Percentiles rank a stretch among this genome's conserved stretches.
Conservation (phyloP, 35 echinoderm and acorn worm genomes). For the Apostichopus parvimensis region DNA sequence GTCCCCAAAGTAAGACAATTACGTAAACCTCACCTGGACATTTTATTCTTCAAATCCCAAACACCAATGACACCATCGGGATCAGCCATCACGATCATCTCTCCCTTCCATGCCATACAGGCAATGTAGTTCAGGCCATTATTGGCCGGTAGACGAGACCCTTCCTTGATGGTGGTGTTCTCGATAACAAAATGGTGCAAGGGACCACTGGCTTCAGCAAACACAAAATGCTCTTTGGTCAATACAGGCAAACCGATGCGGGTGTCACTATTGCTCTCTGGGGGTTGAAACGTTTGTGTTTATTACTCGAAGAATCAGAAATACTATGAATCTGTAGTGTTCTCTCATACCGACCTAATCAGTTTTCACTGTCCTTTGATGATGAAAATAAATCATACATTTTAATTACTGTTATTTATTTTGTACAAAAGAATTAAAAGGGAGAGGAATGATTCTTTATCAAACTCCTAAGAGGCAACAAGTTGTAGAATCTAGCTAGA, state of each 20-base stretch:
- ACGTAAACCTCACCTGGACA: slow-evolving; percentile 68
- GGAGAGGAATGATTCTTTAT: too few species aligned
- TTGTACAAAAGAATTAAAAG: too few species aligned
- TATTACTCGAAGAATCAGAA: too few species aligned
- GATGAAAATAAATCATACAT: too few species aligned
- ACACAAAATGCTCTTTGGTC: slow-evolving; percentile 89
- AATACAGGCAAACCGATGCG: slow-evolving; percentile 10
- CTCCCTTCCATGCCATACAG: slow-evolving; percentile 96
- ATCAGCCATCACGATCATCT: slow-evolving; percentile 87
- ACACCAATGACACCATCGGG: slow-evolving; percentile 82
- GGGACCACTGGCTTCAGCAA: slow-evolving; percentile 84
- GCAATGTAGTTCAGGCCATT: slow-evolving; percentile 77
- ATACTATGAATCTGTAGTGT: too few species aligned
- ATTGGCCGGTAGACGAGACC: slow-evolving; percentile 81
- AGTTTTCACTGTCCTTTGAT: too few species aligned
- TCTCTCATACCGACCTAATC: too few species aligned
- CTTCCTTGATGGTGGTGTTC: slow-evolving; percentile 83
- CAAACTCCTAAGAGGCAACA: too few species aligned
- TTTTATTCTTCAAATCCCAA: slow-evolving; percentile 89
- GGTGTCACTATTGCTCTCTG: slow-evolving; percentile 69
- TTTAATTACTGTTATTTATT: too few species aligned
- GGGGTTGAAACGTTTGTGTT: background rate
- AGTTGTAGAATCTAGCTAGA: too few species aligned
- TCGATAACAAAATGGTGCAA: slow-evolving; percentile 96
- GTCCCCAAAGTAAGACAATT: too few species aligned